Conservation (phyloP, 2,113 vertebrate species). For the Stegostoma tigrinum region DNA sequence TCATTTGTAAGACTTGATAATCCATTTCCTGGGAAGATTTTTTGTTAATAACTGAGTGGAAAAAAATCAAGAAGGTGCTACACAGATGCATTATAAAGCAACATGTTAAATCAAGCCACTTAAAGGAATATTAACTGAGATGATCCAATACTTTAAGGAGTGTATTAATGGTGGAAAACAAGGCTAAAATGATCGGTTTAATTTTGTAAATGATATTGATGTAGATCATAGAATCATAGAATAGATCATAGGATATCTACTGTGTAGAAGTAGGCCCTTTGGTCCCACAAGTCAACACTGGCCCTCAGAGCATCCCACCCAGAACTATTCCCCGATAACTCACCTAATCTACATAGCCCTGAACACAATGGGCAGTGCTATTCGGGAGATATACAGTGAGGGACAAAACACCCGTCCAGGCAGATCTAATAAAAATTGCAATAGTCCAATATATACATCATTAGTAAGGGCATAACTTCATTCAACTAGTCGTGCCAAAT, state of each 20-base stretch:
- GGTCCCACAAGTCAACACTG: too few relatives aligned
- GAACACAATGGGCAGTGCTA: too few relatives aligned
- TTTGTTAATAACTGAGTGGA: background rate
- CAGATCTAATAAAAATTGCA: background rate
- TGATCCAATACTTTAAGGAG: background rate
- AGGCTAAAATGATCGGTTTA: background rate
- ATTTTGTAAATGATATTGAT: background rate
- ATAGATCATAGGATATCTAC: too few relatives aligned
- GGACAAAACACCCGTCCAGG: background rate
- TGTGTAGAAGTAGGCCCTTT: too few relatives aligned
- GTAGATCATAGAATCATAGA: too few relatives aligned
- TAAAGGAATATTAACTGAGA: background rate
- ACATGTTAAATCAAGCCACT: background rate
- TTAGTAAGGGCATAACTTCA: background rate
- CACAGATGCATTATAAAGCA: background rate
- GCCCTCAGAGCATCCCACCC: too few relatives aligned
- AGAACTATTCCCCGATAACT: too few relatives aligned
- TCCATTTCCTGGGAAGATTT: background rate
- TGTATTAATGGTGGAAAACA: background rate
- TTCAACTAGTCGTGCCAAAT: background rate
- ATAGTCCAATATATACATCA: background rate
- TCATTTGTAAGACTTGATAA: background rate
- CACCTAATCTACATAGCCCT: too few relatives aligned
- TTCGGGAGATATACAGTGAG: background rate
- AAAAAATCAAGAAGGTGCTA: background rate